Conservation (phyloP, 2,888 invertebrate genomes). For the Sceliomorpha sp. region DNA sequence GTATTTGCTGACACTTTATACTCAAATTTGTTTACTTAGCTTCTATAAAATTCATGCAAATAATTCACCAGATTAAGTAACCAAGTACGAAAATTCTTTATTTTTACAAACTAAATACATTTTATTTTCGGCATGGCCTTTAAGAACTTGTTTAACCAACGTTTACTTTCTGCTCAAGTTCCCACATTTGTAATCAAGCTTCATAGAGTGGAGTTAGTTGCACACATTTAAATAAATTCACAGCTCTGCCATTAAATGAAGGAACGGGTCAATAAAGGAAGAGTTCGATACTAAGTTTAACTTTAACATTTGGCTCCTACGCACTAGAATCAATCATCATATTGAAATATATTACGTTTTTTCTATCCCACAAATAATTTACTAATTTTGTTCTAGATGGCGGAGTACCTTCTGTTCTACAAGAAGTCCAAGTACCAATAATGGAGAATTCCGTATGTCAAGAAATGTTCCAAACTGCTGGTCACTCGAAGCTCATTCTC, state of each 20-base stretch:
- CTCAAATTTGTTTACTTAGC: no score
- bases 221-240: slow-evolving; percentile 2
- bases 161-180: not conserved
- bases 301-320: no score
- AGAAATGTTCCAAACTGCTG: slow-evolving; percentile 95
- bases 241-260: no score
- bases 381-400: slow-evolving; percentile 82
- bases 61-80: not conserved
- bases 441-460: slow-evolving; percentile 95
- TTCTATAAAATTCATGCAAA: no score
- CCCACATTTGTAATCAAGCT: not conserved
- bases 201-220: not conserved
- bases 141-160: not conserved
- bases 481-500: slow-evolving; percentile 92
- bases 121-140: no score
- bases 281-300: no score
- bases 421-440: slow-evolving; percentile 95
- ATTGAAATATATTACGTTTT: no score
- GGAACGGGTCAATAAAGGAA: no score
- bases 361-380: no score
- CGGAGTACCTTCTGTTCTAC: slow-evolving; percentile 92
- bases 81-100: not conserved
- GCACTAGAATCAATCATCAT: no score
- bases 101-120: not conserved
- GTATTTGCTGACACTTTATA: slow-evolving; percentile 53